phyloP scores from a whole-genome alignment of 2,113 vertebrate genomes.

The Xyliphius kryptos region DNA sequence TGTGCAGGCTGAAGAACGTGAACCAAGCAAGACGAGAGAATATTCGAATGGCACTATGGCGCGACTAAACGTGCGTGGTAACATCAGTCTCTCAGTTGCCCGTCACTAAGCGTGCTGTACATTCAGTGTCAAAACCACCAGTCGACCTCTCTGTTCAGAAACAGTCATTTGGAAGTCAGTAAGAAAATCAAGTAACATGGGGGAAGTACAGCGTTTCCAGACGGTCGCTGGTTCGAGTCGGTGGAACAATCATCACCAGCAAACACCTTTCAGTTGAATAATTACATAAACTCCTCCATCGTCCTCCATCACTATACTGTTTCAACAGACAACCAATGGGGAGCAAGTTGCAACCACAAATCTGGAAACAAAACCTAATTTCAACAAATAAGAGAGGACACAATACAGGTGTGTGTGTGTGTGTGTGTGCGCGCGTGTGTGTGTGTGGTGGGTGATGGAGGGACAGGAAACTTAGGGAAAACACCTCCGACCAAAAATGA shows the following conservation, averaged over 20 bases:
- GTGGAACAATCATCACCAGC: constrained; percentile 28
- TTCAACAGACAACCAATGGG: constrained; percentile 26
- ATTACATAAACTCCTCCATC: constrained; percentile 6
- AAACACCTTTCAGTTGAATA: constrained; percentile 31
- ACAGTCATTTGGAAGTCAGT: constrained; percentile 25
- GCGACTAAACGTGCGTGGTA: constrained; percentile 22
- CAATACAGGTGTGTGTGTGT: too few species aligned
- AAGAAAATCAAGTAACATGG: constrained; percentile 41
- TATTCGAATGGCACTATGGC: constrained; percentile 18
- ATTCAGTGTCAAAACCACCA: constrained; percentile 40
- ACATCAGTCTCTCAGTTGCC: constrained; percentile 21
- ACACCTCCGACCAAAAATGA: constrained; percentile 20
- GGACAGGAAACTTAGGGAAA: constrained; percentile 43
- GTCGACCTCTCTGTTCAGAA: constrained; percentile 21
- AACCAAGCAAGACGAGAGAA: constrained; percentile 34
- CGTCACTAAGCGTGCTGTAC: constrained; percentile 33
- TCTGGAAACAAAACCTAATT: constrained; percentile 23
- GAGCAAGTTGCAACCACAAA: constrained; percentile 35
- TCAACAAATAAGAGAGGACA: constrained; percentile 35
- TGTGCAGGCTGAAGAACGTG: constrained; percentile 23
- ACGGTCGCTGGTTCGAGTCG: constrained; percentile 30
- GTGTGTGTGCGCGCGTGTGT: too few species aligned
- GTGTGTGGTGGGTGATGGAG: constrained; percentile 27
- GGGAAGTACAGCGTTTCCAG: constrained; percentile 21
- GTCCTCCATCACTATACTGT: constrained; percentile 18